Percentiles rank a stretch among this genome's conserved stretches.
phyloP scores from a whole-genome alignment of 2,888 invertebrate species.

The Strigamia transsilvanica region DNA sequence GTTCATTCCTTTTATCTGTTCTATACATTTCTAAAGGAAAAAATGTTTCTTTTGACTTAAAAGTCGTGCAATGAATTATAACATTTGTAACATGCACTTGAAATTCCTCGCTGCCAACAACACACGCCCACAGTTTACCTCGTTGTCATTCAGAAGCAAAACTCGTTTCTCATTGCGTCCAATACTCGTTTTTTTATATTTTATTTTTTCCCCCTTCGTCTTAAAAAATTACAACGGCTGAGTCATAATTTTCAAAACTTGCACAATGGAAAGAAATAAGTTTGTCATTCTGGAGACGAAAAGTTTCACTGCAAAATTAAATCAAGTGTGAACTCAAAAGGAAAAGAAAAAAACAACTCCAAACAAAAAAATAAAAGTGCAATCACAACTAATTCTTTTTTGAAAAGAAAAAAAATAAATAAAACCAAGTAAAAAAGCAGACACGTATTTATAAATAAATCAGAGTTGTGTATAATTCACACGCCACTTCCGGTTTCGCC shows the following conservation, averaged over 20 bases:
- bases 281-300: neutral
- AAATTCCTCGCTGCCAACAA: constrained; percentile 10
- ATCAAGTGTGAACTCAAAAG: no score
- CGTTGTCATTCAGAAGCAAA: constrained; percentile 46
- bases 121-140: constrained; percentile 40
- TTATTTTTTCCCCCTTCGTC: neutral
- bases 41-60: neutral
- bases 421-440: no score
- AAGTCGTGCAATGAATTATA: neutral
- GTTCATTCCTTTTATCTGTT: no score
- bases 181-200: neutral
- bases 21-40: neutral
- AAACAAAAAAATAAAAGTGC: no score
- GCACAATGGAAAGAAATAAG: constrained; percentile 5
- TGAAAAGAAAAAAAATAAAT: no score
- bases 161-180: constrained; percentile 32
- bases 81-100: neutral
- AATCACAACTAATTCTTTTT: no score
- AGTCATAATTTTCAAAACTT: constrained; percentile 34
- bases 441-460: no score
- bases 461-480: no score
- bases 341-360: no score
- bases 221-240: constrained; percentile 28
- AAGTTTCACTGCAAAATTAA: neutral
- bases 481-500: no score